Base-by-base conservation (phyloP, 2,797 vertebrate genomes). In the Zalophus californianus region DNA sequence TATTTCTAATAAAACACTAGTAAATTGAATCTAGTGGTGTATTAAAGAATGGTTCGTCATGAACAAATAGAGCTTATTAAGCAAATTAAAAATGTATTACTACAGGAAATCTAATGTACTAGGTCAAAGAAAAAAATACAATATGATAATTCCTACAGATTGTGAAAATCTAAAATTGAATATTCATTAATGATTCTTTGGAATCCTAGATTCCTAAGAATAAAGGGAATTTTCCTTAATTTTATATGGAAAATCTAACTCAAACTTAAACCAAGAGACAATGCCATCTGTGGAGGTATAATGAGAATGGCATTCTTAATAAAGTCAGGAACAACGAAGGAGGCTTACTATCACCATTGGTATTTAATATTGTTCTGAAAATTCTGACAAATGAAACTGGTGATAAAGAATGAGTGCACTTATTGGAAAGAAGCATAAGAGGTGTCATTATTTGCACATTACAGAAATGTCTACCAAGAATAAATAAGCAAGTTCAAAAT, bases 401-500 rank as follows among this genome's bases (percentile, higher is more conserved):
- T 78, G 14, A 82, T 83, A 87, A 96, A 90, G 48, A 94, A 58
- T 84, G 50, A 86, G 44, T 77, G 50, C 14, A 44, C 56, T 80
- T 90, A 94, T 38, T 89, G 41, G n/a, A 91, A 97, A 86, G 38
- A 12, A 64, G 23, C 21, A 23, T 89, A 89, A 91, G 20, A 72
- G 8, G 12, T 50, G 73, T 68, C 64, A 90, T 82, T 88, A 94
- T 88, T 44, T 90, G 48, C 78, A 66, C 18, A 83, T 86, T 89
- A 83, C 32, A 95, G 62, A 95, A 97, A 87, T 21, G 32, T 86
- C 77, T 89, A 80, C 62, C 23, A 68, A 92, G 29, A 95, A 94
- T 52, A 95, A 93, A 91, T 94, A 64, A 78, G 23, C 32, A 94
- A 62, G 44, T 87, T 87, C 38, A 91, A 96, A 94, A 86, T 93